Evolutionary conservation across 2,797 vertebrate species (phyloP).

Genomic region (Syngnathus rostellatus): DNA sequence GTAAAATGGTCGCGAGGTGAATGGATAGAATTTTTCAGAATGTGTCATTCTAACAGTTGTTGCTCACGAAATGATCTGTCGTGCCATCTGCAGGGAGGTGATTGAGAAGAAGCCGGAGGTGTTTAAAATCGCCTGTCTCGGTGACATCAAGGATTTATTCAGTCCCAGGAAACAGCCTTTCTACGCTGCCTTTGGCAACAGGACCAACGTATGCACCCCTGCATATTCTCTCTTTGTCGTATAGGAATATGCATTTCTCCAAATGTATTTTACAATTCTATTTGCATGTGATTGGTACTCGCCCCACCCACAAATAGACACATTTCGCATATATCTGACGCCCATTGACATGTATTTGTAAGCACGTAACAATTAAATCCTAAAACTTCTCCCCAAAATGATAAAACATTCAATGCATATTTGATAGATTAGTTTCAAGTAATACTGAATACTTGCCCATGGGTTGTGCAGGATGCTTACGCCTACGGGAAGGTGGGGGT

Average conservation of each 20-base stretch:
- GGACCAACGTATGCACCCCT: conserved; percentile 72
- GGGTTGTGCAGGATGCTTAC: conserved; percentile 74
- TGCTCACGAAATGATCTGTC: conserved; percentile 4
- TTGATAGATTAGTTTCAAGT: neutral
- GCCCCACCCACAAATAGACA: too few relatives aligned
- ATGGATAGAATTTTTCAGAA: neutral
- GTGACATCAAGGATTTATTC: conserved; percentile 85
- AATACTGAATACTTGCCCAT: conserved; percentile 4
- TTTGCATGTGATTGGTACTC: too few relatives aligned
- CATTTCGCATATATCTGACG: too few relatives aligned
- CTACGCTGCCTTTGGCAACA: conserved; percentile 91
- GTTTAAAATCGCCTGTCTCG: conserved; percentile 88
- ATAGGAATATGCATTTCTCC: too few relatives aligned
- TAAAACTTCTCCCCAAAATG: too few relatives aligned
- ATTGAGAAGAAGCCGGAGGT: conserved; percentile 93
- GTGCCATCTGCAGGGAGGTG: conserved; percentile 76
- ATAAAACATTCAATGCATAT: too few relatives aligned
- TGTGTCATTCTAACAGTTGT: neutral
- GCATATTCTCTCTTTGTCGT: neutral
- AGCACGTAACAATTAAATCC: too few relatives aligned
- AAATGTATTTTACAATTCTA: too few relatives aligned
- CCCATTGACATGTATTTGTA: too few relatives aligned
- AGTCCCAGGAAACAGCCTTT: conserved; percentile 71
- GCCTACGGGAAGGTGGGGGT: conserved; percentile 87
- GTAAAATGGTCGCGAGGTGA: too few relatives aligned